These are phyloP conservation scores for Diuraphis noxia DNA, from an alignment of 1,140 invertebrate species.

Conservation along the genomic window DNA sequence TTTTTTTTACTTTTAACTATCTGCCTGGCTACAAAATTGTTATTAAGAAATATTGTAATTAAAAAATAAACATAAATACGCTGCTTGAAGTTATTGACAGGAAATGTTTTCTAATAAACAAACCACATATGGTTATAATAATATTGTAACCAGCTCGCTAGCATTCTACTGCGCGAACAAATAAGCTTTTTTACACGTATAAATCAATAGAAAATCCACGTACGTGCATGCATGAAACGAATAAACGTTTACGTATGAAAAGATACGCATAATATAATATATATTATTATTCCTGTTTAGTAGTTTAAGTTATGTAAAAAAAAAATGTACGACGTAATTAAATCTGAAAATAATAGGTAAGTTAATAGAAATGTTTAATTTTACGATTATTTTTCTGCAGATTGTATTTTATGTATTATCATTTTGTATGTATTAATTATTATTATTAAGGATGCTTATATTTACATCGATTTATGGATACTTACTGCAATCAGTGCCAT, in stretches of 20 bases:
- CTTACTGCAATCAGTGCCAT: background rate
- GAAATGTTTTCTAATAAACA: conserved; percentile 9
- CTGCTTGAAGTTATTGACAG: background rate
- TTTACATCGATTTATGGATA: background rate
- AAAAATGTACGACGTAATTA: background rate
- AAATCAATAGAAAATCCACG: background rate
- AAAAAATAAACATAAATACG: conserved; percentile 9
- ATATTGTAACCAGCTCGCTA: background rate
- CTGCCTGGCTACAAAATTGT: background rate
- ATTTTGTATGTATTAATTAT: too few species aligned
- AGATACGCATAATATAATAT: background rate
- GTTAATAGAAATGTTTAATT: background rate
- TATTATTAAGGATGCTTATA: background rate
- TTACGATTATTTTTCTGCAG: background rate
- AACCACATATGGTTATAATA: background rate
- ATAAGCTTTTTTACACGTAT: background rate
- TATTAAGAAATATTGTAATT: conserved; percentile 40
- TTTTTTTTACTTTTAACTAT: background rate
- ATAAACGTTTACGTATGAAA: background rate
- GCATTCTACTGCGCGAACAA: background rate
- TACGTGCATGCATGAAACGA: background rate
- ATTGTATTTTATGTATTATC: background rate
- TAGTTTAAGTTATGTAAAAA: background rate
- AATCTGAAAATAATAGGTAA: background rate
- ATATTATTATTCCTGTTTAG: background rate